These are phyloP conservation scores for Neodiprion virginianus DNA, from an alignment of 1,140 invertebrate species.

Conservation along the genomic window DNA sequence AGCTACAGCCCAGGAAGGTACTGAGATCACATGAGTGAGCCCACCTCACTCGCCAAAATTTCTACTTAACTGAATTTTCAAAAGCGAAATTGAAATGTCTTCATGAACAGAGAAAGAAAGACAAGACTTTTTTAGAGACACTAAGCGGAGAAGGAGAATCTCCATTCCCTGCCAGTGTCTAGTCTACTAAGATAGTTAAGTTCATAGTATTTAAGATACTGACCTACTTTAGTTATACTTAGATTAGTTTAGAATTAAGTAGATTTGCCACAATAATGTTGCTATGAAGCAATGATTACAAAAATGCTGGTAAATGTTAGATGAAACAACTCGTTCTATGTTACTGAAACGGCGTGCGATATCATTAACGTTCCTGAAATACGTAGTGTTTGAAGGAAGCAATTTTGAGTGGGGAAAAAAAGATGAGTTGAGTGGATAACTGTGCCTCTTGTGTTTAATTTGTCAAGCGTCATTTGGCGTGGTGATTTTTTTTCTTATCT, in stretches of 20 bases:
- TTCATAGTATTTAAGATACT: not conserved
- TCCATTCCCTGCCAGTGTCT: constrained; percentile 35
- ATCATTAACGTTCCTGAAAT: too few species aligned
- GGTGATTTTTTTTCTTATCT: too few species aligned
- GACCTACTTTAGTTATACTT: too few species aligned
- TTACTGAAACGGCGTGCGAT: not conserved
- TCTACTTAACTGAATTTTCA: constrained; percentile 39
- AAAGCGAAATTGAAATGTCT: constrained; percentile 11
- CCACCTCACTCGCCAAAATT: constrained; percentile 51
- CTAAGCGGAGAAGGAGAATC: constrained; percentile 38
- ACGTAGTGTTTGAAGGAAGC: not conserved
- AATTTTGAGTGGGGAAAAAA: not conserved
- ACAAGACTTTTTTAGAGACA: constrained; percentile 43
- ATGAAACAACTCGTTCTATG: not conserved
- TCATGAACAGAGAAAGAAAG: not conserved
- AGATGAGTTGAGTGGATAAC: not conserved
- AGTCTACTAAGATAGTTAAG: constrained; percentile 20
- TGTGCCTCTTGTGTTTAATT: not conserved
- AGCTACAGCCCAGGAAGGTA: constrained; percentile 62
- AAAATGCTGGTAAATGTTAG: not conserved
- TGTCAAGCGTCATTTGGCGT: too few species aligned
- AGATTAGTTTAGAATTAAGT: not conserved
- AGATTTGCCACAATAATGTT: not conserved
- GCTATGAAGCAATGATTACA: not conserved
- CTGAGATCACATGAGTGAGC: constrained; percentile 56